Evolutionary conservation across 2,888 invertebrate species (phyloP).

Genomic region (Metalampra italica): DNA sequence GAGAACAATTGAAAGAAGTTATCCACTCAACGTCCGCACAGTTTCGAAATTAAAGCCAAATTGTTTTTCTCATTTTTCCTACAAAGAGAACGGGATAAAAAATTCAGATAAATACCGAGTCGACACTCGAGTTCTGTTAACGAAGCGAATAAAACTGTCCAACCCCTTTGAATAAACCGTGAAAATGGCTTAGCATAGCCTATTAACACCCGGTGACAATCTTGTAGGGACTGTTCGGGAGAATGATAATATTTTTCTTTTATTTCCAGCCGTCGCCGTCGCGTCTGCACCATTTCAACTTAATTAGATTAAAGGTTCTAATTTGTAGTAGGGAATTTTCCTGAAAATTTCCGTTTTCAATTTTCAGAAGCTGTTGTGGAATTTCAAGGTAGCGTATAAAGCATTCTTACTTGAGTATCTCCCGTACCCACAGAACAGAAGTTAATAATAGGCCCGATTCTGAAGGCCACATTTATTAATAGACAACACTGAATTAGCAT

Average conservation of each 20-base stretch:
- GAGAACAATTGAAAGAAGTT: background rate
- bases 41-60: slow-evolving; percentile 12
- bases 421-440: background rate
- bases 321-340: slow-evolving; percentile 47
- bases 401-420: background rate
- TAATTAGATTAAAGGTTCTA: slow-evolving; percentile 61
- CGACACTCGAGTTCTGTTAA: slow-evolving; percentile 53
- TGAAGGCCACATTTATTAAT: no score
- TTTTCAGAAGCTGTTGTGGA: slow-evolving; percentile 10
- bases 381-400: background rate
- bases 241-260: slow-evolving; percentile 69
- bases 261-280: slow-evolving; percentile 48
- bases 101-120: slow-evolving; percentile 53
- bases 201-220: slow-evolving; percentile 67
- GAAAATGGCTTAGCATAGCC: slow-evolving; percentile 61
- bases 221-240: slow-evolving; percentile 50
- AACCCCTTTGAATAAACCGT: slow-evolving; percentile 65
- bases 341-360: slow-evolving; percentile 33
- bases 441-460: no score
- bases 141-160: slow-evolving; percentile 66
- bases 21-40: background rate
- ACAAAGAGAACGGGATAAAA: slow-evolving; percentile 40
- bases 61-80: slow-evolving; percentile 14
- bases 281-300: slow-evolving; percentile 34
- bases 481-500: no score